Base-by-base conservation (phyloP, 2,113 vertebrate genomes). In the Sylvia atricapilla region DNA sequence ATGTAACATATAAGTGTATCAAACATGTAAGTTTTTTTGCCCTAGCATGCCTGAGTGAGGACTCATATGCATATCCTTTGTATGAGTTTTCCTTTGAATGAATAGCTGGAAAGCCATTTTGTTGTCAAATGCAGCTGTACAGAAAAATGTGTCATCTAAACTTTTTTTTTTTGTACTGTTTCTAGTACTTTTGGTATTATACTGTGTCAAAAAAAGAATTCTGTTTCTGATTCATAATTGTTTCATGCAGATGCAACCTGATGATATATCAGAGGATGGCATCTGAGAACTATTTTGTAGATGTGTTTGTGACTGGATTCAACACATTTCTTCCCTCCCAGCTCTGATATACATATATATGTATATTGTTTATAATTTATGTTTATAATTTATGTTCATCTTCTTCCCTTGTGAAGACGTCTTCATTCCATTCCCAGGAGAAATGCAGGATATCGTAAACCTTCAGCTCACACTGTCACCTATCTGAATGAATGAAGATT, bases 91-190 rank as follows among this genome's bases (percentile, higher is more conserved):
- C 25, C 13, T 43, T 66, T 35, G 21, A 50, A 12, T 18, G 4
- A 82, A 28, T 2, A 78, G 11, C 15, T 60, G 24, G 41, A 84
- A 72, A 76, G 3, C 2, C 3, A 56, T 56, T 75, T 49, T 46
- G 7, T 50, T 60, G 16, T 53, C 37, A 56, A 55, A 31, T 49
- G 11, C 20, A 59, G 2, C 14, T 79, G 8, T 46, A 73, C 6
- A 49, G 33, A 58, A 3, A 46, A 62, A 17, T 20, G 2, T 49
- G 33, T 11, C 37, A 53, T 33, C 24, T 24, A 74, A 95, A 49
- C 1, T 0, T n/a, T 3, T 6, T 3, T 6, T 21, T 47, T 85
- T 43, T 15, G 3, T 7, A 33, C 7, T 53, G 1, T 59, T 87
- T 78, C 24, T 91, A 68, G 35, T 35, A 58, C 22, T 56, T 75